A percentile compares a stretch with the other conserved stretches of the same genome.
phyloP scores from a whole-genome alignment of 2,888 invertebrate species.

The Matsumyia berberina region DNA sequence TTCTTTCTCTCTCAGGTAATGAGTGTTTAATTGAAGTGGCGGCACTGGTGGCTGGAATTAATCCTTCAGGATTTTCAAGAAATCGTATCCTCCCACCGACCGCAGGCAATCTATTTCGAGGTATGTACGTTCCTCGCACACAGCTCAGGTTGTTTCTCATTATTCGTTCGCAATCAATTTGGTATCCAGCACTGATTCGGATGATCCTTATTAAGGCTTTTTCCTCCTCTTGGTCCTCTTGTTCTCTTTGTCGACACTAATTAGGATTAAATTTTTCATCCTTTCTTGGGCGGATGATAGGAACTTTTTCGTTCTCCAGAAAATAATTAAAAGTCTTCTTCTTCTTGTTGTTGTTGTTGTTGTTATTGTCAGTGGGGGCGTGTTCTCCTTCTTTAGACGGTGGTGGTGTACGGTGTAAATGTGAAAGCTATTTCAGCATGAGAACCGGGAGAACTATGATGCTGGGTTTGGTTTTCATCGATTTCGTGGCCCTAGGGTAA shows the following conservation, averaged over 20 bases:
- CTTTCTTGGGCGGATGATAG: slow-evolving; percentile 44
- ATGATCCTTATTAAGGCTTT: slow-evolving; percentile 63
- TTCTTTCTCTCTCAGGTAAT: slow-evolving; percentile 57
- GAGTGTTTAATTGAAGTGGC: slow-evolving; percentile 51
- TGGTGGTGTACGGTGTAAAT: not conserved
- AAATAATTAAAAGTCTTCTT: slow-evolving; percentile 67
- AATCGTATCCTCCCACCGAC: slow-evolving; percentile 9
- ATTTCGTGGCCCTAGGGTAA: slow-evolving; percentile 40
- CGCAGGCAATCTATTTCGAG: slow-evolving; percentile 20
- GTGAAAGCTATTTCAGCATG: not conserved
- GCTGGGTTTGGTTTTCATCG: slow-evolving; percentile 40
- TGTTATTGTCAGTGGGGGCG: not conserved
- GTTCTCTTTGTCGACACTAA: slow-evolving; percentile 55
- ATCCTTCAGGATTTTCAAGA: slow-evolving; percentile 40
- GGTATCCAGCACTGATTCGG: slow-evolving; percentile 62
- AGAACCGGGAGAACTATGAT: too few species aligned
- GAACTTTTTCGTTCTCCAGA: slow-evolving; percentile 41
- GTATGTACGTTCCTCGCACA: slow-evolving; percentile 23
- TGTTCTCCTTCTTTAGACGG: not conserved
- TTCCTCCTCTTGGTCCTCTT: slow-evolving; percentile 11
- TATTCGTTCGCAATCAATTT: slow-evolving; percentile 65
- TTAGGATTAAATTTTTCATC: slow-evolving; percentile 71
- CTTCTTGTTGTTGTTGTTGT: not conserved
- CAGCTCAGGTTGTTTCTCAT: slow-evolving; percentile 32
- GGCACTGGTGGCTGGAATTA: slow-evolving; percentile 27